A percentile compares a stretch with the other conserved stretches of the same genome.
These are phyloP conservation scores for Todus mexicanus DNA, from an alignment of 2,797 vertebrate genomes.

Conservation along the genomic window DNA sequence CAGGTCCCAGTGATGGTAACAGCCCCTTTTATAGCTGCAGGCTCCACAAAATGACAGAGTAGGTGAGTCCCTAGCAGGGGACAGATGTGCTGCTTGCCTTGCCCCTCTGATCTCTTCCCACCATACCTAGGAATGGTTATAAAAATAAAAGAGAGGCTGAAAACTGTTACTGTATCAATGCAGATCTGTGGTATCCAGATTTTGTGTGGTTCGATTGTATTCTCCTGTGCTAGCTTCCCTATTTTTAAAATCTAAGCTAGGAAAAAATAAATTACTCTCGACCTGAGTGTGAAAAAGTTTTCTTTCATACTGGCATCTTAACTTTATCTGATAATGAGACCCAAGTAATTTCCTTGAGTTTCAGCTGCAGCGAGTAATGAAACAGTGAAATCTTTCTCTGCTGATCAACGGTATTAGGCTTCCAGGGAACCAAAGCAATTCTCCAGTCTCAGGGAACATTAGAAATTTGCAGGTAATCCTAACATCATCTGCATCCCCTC, in stretches of 20 bases:
- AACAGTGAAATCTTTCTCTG: conserved; percentile 38
- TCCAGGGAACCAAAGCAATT: conserved; percentile 11
- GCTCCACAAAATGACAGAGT: background rate
- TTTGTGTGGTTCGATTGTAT: background rate
- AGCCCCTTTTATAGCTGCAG: background rate
- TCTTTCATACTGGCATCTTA: conserved; percentile 46
- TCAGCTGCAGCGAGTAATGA: conserved; percentile 42
- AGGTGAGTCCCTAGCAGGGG: background rate
- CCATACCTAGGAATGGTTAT: background rate
- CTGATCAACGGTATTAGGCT: conserved; percentile 47
- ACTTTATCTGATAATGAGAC: conserved; percentile 62
- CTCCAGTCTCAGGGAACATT: background rate
- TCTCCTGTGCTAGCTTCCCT: background rate
- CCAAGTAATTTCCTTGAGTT: conserved; percentile 57
- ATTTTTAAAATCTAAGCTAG: conserved; percentile 38
- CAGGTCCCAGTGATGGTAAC: fast-evolving
- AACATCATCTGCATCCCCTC: background rate
- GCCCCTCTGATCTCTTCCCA: conserved; percentile 27
- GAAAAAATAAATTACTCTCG: conserved; percentile 45
- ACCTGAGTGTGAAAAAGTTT: conserved; percentile 30
- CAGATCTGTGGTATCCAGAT: background rate
- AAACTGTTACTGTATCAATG: conserved; percentile 29
- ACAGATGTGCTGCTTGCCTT: background rate
- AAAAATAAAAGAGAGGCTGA: conserved; percentile 39
- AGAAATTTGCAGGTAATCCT: conserved; percentile 34